Conservation (phyloP, 35 echinoderm and acorn worm species). For the Patiria miniata region DNA sequence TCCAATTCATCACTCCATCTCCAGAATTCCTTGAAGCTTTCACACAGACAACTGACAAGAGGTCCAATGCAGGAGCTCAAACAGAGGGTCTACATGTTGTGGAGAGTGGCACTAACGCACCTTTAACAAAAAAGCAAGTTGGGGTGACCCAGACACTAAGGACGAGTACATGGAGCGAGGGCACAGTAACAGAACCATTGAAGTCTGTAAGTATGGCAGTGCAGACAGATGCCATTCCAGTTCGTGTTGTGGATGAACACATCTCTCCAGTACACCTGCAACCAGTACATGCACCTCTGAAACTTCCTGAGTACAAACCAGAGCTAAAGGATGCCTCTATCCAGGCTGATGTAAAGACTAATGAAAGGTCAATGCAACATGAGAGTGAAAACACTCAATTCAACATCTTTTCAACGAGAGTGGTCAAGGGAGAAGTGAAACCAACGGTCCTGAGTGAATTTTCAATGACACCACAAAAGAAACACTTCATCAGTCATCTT, state of each 20-base stretch:
- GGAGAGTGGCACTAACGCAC: not conserved
- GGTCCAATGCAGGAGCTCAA: not conserved
- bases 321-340: not conserved
- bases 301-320: not conserved
- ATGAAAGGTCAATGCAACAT: constrained; percentile 26
- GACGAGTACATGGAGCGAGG: constrained; percentile 1
- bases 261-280: not conserved
- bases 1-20: not conserved
- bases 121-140: not conserved
- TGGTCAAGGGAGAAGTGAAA: constrained; percentile 4
- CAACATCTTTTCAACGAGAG: constrained; percentile 5
- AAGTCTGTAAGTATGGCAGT: not conserved
- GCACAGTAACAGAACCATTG: constrained; percentile 1
- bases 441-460: not conserved
- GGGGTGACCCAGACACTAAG: constrained; percentile 14
- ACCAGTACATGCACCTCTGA: not conserved
- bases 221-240: not conserved
- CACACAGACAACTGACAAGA: not conserved
- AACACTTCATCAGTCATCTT: constrained; percentile 13
- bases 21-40: not conserved
- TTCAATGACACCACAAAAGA: not conserved
- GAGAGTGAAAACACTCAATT: constrained; percentile 7
- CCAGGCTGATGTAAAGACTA: not conserved
- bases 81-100: not conserved
- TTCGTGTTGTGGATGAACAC: constrained; percentile 2